Evolutionary conservation across 2,797 vertebrate species (phyloP).

Genomic region (Anguilla marmorata): DNA sequence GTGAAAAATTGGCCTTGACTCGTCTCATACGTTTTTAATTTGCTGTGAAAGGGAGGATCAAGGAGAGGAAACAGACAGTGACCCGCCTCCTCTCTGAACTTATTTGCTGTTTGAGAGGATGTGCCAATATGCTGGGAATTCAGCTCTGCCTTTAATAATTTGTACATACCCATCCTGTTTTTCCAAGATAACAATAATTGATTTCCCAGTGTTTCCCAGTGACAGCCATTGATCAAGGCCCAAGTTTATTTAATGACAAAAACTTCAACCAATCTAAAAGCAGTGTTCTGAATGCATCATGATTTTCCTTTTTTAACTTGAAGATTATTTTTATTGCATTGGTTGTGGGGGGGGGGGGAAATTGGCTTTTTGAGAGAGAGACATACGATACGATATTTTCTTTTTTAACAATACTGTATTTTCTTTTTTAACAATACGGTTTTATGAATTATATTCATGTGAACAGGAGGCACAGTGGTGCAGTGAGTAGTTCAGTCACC

Average conservation of each 20-base stretch:
- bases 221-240: not conserved
- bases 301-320: not conserved
- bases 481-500: too few species aligned
- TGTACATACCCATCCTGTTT: not conserved
- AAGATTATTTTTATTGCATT: not conserved
- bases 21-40: not conserved
- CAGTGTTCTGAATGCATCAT: not conserved
- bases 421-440: not conserved
- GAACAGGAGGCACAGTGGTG: too few species aligned
- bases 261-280: not conserved
- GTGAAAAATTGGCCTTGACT: not conserved
- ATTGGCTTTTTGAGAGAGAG: not conserved
- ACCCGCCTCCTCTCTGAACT: not conserved
- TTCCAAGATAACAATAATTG: not conserved
- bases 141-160: not conserved
- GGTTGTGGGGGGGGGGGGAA: not conserved
- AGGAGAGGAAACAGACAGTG: not conserved
- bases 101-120: not conserved
- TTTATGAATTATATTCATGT: not conserved
- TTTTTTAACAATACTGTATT: not conserved
- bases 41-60: not conserved
- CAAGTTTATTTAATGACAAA: not conserved
- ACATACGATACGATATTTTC: not conserved
- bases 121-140: not conserved
- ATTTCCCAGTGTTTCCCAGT: not conserved